Base-by-base conservation (phyloP, 2,797 vertebrate genomes). In the Rousettus madagascariensis region DNA sequence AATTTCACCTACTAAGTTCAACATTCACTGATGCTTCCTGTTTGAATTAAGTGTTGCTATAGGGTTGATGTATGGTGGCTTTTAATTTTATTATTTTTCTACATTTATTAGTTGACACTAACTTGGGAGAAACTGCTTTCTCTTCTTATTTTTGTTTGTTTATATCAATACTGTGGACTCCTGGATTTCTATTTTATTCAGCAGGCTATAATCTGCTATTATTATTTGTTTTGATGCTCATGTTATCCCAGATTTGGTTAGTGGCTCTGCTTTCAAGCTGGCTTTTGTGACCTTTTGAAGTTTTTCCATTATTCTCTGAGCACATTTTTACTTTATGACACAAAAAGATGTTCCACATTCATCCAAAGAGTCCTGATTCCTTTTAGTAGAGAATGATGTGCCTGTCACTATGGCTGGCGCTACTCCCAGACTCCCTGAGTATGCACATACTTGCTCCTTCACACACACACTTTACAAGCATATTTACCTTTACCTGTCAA, bases 71-170 rank as follows among this genome's bases (percentile, higher is more conserved):
- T 79, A 51, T 22, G 38, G 33, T 74, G n/a, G 22, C 38, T 75
- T 74, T 92, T 49, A 53, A 74, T 83, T 61, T 55, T n/a, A 66
- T 79, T 79, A 41, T 85, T 74, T 86, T 71, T 94, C 57, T 61
- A 6, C 22, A 20, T 72, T 33, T 93, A 63, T 79, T 90, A 46
- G n/a, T 57, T 59, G 49, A 43, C 38, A 49, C 79, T 93, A 89
- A 71, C 41, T 68, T 87, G 38, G 28, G 33, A 95, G n/a, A 72
- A 72, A 72, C 8, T 24, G 12, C 41, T 72, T 78, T 90, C 71
- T 88, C n/a, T 85, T 92, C 38, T 51, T 55, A 26, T 53, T 20
- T 85, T 83, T 68, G 61, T 20, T 75, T 85, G 24, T 53, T 77
- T 46, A 17, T 41, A 59, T 80, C 36, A 72, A 26, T 41, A 49